Conservation (phyloP, 2,797 vertebrate genomes). For the Graptemys geographica region DNA sequence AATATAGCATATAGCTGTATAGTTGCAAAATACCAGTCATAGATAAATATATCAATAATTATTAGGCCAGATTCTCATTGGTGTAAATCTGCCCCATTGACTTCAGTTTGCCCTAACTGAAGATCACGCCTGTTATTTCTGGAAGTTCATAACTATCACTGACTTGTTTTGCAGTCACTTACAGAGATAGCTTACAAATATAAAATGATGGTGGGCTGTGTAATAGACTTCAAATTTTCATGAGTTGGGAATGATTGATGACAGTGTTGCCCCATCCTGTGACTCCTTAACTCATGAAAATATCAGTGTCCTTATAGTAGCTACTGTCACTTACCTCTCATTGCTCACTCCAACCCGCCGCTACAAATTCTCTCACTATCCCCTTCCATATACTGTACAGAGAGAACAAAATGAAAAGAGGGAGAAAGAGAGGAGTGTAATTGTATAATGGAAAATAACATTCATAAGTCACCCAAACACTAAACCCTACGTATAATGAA, state of each 20-base stretch:
- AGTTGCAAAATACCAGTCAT: neutral
- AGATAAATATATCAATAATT: neutral
- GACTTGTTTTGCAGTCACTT: neutral
- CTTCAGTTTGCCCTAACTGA: neutral
- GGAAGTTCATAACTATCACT: neutral
- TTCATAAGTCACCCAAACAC: slow-evolving; percentile 75
- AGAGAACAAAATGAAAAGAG: slow-evolving; percentile 54
- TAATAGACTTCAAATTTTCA: neutral
- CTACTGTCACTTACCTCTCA: neutral
- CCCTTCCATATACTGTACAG: slow-evolving; percentile 21
- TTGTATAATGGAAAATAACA: slow-evolving; percentile 73
- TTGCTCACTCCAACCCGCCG: neutral
- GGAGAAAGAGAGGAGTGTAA: slow-evolving; percentile 52
- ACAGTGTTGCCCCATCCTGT: neutral
- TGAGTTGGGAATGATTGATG: neutral
- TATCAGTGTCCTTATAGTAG: slow-evolving; percentile 5
- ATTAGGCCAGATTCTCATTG: neutral
- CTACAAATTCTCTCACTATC: slow-evolving; percentile 34
- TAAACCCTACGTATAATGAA: slow-evolving; percentile 74
- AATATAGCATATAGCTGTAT: neutral
- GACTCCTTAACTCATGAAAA: neutral
- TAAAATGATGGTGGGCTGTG: neutral
- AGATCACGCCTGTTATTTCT: neutral
- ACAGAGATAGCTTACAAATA: neutral
- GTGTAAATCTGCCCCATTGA: neutral